Evolutionary conservation across 2,113 vertebrate species (phyloP).

Genomic region (Chaetodon auriga): DNA sequence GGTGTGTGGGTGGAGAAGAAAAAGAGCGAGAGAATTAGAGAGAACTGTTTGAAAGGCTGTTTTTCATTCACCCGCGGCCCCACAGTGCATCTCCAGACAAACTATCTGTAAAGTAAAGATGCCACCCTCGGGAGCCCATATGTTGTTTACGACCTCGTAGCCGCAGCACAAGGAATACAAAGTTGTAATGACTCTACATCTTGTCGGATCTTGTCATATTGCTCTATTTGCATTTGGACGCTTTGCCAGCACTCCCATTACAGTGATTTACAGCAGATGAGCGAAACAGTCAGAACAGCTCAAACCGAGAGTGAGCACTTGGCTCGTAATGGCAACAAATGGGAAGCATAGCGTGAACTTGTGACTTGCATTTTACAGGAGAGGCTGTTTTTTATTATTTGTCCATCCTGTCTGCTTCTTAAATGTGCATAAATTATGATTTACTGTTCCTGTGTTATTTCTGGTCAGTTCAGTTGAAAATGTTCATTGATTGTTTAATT

Average conservation of each 20-base stretch:
- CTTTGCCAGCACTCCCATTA: constrained; percentile 1
- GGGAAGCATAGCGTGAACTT: neutral
- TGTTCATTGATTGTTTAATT: neutral
- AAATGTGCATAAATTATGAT: neutral
- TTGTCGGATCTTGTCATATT: constrained; percentile 1
- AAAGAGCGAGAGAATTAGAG: neutral
- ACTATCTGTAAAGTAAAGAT: constrained; percentile 17
- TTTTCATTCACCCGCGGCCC: constrained; percentile 25
- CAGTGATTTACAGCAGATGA: constrained; percentile 19
- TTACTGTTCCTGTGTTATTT: neutral
- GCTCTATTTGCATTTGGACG: constrained; percentile 2
- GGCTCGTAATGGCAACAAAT: constrained; percentile 25
- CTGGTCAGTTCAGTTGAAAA: neutral
- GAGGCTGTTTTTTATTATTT: constrained; percentile 9
- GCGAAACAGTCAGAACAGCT: neutral
- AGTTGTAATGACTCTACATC: constrained; percentile 8
- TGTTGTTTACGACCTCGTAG: constrained; percentile 39
- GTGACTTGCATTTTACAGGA: constrained; percentile 20
- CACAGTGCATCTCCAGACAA: constrained; percentile 11
- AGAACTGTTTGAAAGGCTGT: constrained; percentile 8
- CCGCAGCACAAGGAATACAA: neutral
- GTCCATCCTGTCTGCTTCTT: neutral
- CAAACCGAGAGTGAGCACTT: constrained; percentile 7
- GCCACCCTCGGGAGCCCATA: constrained; percentile 34
- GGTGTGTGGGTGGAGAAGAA: constrained; percentile 29